Percentiles rank a stretch among this genome's conserved stretches.
phyloP scores from a whole-genome alignment of 2,797 vertebrate species.

The Liparis tanakae region DNA sequence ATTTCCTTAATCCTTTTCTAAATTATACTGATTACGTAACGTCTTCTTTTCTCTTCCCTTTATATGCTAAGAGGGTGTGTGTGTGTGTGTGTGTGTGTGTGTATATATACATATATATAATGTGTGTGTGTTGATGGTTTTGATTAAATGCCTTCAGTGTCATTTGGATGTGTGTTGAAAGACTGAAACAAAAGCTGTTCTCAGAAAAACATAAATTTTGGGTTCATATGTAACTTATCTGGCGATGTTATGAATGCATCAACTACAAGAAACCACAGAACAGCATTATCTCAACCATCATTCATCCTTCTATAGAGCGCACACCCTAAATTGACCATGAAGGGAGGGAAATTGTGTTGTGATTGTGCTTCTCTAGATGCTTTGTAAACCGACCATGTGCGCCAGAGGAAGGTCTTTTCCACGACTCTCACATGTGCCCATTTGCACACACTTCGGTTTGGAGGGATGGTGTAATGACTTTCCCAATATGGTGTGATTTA shows the following conservation, averaged over 20 bases:
- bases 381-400: slow-evolving; percentile 30
- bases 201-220: slow-evolving; percentile 46
- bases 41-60: slow-evolving; percentile 22
- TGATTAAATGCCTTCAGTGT: slow-evolving; percentile 35
- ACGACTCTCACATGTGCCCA: slow-evolving; percentile 15
- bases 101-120: too few relatives aligned
- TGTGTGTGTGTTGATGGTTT: slow-evolving; percentile 32
- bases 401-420: slow-evolving; percentile 30
- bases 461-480: slow-evolving; percentile 46
- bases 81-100: slow-evolving; percentile 2
- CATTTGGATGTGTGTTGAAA: slow-evolving; percentile 17
- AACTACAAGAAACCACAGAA: slow-evolving; percentile 56
- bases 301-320: slow-evolving; percentile 36
- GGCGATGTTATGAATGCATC: slow-evolving; percentile 51
- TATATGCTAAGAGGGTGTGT: not conserved
- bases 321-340: slow-evolving; percentile 49
- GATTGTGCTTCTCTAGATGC: slow-evolving; percentile 50
- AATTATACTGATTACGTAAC: slow-evolving; percentile 16
- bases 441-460: slow-evolving; percentile 16
- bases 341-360: slow-evolving; percentile 57
- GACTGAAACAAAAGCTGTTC: slow-evolving; percentile 38
- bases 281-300: slow-evolving; percentile 59
- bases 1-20: not conserved
- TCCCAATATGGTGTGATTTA: slow-evolving; percentile 65
- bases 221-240: slow-evolving; percentile 61